Evolutionary conservation across 2,888 invertebrate species (phyloP), one percentile per base, ranked within the genome.

Genomic region (Lithosia quadra): DNA sequence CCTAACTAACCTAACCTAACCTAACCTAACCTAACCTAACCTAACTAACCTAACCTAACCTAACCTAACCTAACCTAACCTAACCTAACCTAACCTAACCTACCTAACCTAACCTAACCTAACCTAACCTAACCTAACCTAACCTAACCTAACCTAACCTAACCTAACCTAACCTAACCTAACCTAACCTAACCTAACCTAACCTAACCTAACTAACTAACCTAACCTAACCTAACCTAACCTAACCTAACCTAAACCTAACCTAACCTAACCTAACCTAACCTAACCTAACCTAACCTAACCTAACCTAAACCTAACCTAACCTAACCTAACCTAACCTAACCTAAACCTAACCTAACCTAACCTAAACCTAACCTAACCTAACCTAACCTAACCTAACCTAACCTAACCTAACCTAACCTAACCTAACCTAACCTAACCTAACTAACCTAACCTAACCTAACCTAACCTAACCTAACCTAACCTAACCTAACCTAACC

Each of bases 391-490:
- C 57, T 59, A 57, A 63, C 59, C 57, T 60, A 66, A 63, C 63
- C 70, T 62, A 63, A 67, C 59, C 57, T 63, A 69, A 69, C 66
- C 62, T 72, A 73, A 76, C 74, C 74, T 69, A 74, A 74, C 74
- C 76, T 74, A 74, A 76, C 76, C 71, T 60, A 64, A 65, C 67
- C 62, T 65, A 71, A 71, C 67, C 68, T 64, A 67, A 68, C 65
- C 65, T 71, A 68, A 68, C 68, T 67, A 65, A 71, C 65, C 65
- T 68, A 65, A 67, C 62, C 57, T 43, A 49, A 43, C 58, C 63
- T 63, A 75, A 76, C 76, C 78, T 76, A 76, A 75, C 77, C 77
- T 77, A 77, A 75, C 75, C 77, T 77, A 78, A 78, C 78, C 78
- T 78, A 71, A 72, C 68, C 67, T 68, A 71, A 71, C 71, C 67